Base-by-base conservation (phyloP, 2,888 invertebrate species). In the Harmothoe impar region DNA sequence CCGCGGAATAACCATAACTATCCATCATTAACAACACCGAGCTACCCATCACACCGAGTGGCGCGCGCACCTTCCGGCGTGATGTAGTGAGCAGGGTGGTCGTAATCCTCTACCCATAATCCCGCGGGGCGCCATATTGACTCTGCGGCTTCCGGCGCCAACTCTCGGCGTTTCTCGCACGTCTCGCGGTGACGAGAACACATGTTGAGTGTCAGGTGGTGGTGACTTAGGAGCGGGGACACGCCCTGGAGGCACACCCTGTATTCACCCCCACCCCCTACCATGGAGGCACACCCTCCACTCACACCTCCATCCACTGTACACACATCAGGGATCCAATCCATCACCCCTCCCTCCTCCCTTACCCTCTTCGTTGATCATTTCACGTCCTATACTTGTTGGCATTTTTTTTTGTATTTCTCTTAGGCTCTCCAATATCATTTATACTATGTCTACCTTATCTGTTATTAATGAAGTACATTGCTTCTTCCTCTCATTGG, bases 181-280 rank as follows among this genome's bases (percentile, higher is more conserved):
- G 43, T 81, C 81, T 33, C 81, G 81, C 43, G 81, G 81, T 43
- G 81, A 43, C 81, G 81, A 77, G 77, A 77, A 77, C 81, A 43
- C 81, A 81, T 81, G 81, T 81, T 81, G 17, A 25, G 35, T 81
- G 81, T 81, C 81, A 81, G 35, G 5, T 17, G 33, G 35, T 81
- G 81, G 43, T 81, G 81, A 81, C 35, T 1, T 77, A 77, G 20
- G 77, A 31, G 23, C 3, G 7, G 31, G 31, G 29, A 62, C 7
- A 77, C 17, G 62, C 62, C 77, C 77, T 20, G 68, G n/a, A 68
- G 68, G 7, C 31, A n/a, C 77, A 29, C 77, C 77, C 17, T 25
- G n/a, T n/a, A n/a, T n/a, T n/a, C n/a, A n/a, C n/a, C n/a, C 25
- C 31, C 77, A 29, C 77, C 77, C 77, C 25, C 31, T n/a, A n/a